A percentile compares a stretch with the other conserved stretches of the same genome.
These are phyloP conservation scores for Drosophila conformis DNA, from an alignment of 2,888 invertebrate genomes.

Conservation along the genomic window DNA sequence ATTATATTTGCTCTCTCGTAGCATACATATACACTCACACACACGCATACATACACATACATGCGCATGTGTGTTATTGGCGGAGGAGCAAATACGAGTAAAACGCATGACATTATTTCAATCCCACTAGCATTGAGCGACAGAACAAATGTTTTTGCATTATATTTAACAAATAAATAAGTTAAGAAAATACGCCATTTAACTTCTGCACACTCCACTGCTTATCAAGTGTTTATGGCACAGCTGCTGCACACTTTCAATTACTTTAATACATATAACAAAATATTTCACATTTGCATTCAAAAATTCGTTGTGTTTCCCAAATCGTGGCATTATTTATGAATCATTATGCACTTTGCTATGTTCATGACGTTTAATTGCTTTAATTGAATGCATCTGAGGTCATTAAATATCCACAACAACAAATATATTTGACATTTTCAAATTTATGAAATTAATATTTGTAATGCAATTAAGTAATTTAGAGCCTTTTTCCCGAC, in stretches of 20 bases:
- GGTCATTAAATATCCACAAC: slow-evolving; percentile 62
- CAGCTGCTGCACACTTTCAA: slow-evolving; percentile 11
- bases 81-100: not conserved
- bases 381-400: slow-evolving; percentile 67
- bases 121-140: slow-evolving; percentile 25
- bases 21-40: not conserved
- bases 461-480: slow-evolving; percentile 50
- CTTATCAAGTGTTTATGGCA: not conserved
- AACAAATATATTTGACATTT: slow-evolving; percentile 51
- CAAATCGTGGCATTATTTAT: slow-evolving; percentile 66
- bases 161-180: slow-evolving; percentile 42
- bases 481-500: slow-evolving; percentile 29
- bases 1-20: slow-evolving; percentile 57
- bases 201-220: slow-evolving; percentile 3
- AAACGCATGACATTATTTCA: slow-evolving; percentile 20
- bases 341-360: slow-evolving; percentile 36
- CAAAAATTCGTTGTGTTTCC: slow-evolving; percentile 10
- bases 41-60: not conserved
- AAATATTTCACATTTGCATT: slow-evolving; percentile 55
- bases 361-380: slow-evolving; percentile 75
- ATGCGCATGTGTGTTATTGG: not conserved
- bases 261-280: slow-evolving; percentile 54
- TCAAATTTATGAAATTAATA: slow-evolving; percentile 71
- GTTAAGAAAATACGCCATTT: slow-evolving; percentile 20
- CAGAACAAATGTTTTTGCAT: slow-evolving; percentile 48